Evolutionary conservation across 2,888 invertebrate species (phyloP), one percentile per base, ranked within the genome.

Genomic region (Nomada lathburiana): DNA sequence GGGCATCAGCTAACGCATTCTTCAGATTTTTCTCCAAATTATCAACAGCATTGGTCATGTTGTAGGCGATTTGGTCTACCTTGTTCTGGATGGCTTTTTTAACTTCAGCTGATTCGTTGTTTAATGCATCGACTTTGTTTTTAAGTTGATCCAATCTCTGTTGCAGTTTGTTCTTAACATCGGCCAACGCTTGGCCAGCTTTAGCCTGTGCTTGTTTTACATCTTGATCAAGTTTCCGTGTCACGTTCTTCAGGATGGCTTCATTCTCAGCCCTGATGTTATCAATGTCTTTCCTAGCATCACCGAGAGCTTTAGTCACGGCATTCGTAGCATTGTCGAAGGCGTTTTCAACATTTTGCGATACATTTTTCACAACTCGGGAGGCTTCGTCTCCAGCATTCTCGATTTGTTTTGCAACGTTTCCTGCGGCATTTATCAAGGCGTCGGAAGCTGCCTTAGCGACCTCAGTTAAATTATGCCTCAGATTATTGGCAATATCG

Each of bases 71-170:
- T 2, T 59, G 0, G 0, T 57, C 5, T 5, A 78, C 20, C 13
- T 44, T 16, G 0, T 80, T 0, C 9, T 5, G n/a, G 18, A 80
- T 1, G 1, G 0, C 50, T 0, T 57, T 2, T 4, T 59, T 73
- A 1, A 2, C 9, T 2, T 57, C 1, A 0, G n/a, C 13, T 0
- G 4, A 0, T 4, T 11, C 44, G 5, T 2, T 9, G 0, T 11
- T 18, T 4, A 62, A 0, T 0, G 47, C 11, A 20, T 36, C 20
- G 10, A 64, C 0, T 5, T 29, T 36, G 5, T 9, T 2, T 3
- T 57, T 13, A 11, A 80, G 11, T 0, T 57, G 0, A 0, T 59
- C 1, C 13, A 82, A 2, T n/a, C 52, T 16, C 0, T 47, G 16
- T 23, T 80, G 2, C 1, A 42, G 2, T 36, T 52, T 13, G 9